Conservation (phyloP, 2,797 vertebrate genomes). For the Pseudotriccus pelzelni region DNA sequence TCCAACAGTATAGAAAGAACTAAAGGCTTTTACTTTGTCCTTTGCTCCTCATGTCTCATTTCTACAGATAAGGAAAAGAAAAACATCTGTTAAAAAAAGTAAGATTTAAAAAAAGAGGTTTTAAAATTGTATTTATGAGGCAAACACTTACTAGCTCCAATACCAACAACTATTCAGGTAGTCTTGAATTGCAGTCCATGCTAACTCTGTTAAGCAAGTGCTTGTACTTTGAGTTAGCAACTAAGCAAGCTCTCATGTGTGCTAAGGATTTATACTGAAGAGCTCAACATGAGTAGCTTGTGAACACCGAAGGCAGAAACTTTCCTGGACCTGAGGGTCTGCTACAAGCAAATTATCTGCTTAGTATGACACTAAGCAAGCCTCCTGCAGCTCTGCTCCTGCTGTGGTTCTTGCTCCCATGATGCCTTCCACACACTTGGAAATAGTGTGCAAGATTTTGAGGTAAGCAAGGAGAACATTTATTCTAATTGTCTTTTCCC, state of each 20-base stretch:
- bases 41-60: background rate
- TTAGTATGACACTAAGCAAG: background rate
- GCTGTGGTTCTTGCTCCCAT: accelerated
- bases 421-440: background rate
- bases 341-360: background rate
- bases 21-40: background rate
- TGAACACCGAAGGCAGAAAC: background rate
- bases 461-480: background rate
- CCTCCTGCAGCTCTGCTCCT: background rate
- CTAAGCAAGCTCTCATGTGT: background rate
- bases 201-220: background rate
- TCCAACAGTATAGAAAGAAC: background rate
- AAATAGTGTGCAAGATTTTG: background rate
- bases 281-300: background rate
- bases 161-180: background rate
- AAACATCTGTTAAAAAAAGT: background rate
- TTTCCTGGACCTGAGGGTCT: background rate
- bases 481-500: background rate
- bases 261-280: background rate
- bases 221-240: background rate
- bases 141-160: background rate
- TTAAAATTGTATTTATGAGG: background rate
- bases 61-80: background rate
- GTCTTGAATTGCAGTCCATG: background rate
- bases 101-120: background rate